Evolutionary conservation across 2,888 invertebrate species (phyloP).

Genomic region (Dasysyrphus albostriatus): DNA sequence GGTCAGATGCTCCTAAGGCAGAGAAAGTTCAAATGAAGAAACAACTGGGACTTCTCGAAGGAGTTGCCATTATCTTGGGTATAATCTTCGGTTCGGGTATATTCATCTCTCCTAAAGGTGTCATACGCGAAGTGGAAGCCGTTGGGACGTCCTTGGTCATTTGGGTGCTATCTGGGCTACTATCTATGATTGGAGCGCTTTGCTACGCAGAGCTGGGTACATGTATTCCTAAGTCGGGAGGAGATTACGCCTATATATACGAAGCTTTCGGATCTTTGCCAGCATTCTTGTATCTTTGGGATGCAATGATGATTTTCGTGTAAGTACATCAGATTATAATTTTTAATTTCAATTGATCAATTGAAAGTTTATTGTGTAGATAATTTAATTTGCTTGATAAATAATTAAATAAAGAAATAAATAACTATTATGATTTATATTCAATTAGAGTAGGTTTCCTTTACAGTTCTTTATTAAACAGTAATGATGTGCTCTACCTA

Average conservation of each 20-base stretch:
- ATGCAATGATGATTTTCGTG: conserved; percentile 98
- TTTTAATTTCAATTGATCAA: conserved; percentile 5
- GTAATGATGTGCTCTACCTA: too few species aligned
- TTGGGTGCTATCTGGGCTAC: conserved; percentile 94
- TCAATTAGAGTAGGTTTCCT: too few species aligned
- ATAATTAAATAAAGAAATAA: too few species aligned
- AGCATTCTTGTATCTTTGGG: conserved; percentile 98
- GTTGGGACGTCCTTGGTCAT: conserved; percentile 94
- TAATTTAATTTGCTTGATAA: too few species aligned
- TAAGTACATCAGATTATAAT: conserved; percentile 85
- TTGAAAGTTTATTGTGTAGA: background rate
- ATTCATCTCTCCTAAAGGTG: conserved; percentile 97
- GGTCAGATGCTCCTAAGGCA: background rate
- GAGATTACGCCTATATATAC: conserved; percentile 98
- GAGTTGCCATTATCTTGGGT: conserved; percentile 96
- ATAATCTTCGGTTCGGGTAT: conserved; percentile 98
- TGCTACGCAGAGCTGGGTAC: conserved; percentile 98
- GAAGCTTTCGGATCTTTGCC: conserved; percentile 96
- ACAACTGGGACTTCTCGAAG: conserved; percentile 94
- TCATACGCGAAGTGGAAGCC: conserved; percentile 94
- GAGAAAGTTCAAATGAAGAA: conserved; percentile 92
- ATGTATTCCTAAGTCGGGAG: conserved; percentile 94
- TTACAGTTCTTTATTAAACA: background rate
- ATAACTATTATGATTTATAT: background rate
- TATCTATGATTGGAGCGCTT: conserved; percentile 96